phyloP scores from a whole-genome alignment of 92 coral and sea anemone genomes.

The Parazoanthus darwini region DNA sequence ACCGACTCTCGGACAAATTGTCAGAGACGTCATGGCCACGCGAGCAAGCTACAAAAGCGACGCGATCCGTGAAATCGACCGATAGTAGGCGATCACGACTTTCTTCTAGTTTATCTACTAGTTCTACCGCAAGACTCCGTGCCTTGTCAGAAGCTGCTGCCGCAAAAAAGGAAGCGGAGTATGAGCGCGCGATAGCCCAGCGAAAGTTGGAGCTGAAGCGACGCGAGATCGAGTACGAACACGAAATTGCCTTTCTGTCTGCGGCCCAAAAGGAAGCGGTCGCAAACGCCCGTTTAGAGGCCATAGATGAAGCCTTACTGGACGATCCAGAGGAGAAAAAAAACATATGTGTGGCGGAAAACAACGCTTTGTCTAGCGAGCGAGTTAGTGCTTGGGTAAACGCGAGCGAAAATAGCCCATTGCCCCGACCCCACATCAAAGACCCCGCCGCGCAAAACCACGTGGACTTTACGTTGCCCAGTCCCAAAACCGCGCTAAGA shows the following conservation, averaged over 20 bases:
- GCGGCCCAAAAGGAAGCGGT: conserved; percentile 36
- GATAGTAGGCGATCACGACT: background rate
- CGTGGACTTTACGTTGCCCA: conserved; percentile 2
- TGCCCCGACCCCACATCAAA: conserved; percentile 13
- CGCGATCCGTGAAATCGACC: conserved; percentile 21
- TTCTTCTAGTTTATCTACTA: conserved; percentile 13
- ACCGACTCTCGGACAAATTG: conserved; percentile 39
- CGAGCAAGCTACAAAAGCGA: background rate
- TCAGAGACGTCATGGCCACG: conserved; percentile 31
- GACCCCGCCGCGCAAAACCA: background rate
- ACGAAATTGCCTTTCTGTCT: conserved; percentile 27
- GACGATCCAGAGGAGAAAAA: conserved; percentile 18
- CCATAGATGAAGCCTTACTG: conserved; percentile 26
- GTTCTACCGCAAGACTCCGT: conserved; percentile 27
- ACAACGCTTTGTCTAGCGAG: background rate
- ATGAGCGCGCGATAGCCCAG: conserved; percentile 34
- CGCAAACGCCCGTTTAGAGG: conserved; percentile 24
- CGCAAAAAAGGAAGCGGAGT: conserved; percentile 48
- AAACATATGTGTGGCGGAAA: background rate
- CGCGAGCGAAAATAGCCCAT: conserved; percentile 28
- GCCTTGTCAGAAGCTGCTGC: conserved; percentile 57
- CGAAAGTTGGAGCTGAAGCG: conserved; percentile 40
- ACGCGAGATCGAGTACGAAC: conserved; percentile 58
- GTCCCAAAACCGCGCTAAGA: conserved; percentile 14
- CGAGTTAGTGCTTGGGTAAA: conserved; percentile 31